Evolutionary conservation across 2,888 invertebrate genomes (phyloP).

Genomic region (Nephrotoma appendiculata): DNA sequence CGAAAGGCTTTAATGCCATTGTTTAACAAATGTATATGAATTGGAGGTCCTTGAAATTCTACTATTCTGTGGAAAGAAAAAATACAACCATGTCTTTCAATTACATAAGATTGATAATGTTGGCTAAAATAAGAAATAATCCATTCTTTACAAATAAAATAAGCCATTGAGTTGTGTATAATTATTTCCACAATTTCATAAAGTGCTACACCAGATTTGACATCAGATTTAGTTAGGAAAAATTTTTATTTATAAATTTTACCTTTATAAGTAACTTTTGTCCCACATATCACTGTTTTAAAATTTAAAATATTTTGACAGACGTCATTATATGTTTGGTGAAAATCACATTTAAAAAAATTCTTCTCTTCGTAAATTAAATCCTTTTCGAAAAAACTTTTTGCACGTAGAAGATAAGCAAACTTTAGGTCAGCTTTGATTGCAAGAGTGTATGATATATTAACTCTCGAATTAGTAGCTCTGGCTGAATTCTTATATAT

Average conservation of each 20-base stretch:
- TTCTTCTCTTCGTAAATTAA: background rate
- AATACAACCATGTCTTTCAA: background rate
- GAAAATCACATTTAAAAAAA: slow-evolving; percentile 8
- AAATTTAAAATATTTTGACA: background rate
- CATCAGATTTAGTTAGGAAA: too few species aligned
- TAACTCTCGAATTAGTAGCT: background rate
- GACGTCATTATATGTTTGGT: background rate
- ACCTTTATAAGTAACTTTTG: background rate
- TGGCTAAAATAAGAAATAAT: background rate
- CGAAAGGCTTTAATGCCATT: background rate
- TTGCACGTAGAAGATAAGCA: background rate
- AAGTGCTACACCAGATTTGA: too few species aligned
- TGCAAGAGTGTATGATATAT: background rate
- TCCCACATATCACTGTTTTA: too few species aligned
- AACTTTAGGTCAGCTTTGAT: background rate
- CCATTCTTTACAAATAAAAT: too few species aligned
- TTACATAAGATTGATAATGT: background rate
- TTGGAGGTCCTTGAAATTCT: background rate
- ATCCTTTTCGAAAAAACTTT: background rate
- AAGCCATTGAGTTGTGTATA: too few species aligned
- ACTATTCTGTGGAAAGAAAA: background rate
- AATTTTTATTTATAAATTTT: background rate
- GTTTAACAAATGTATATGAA: background rate
- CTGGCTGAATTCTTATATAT: background rate
- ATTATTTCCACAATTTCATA: too few species aligned